phyloP scores from a whole-genome alignment of 2,888 invertebrate genomes.

The Chrysolina americana region DNA sequence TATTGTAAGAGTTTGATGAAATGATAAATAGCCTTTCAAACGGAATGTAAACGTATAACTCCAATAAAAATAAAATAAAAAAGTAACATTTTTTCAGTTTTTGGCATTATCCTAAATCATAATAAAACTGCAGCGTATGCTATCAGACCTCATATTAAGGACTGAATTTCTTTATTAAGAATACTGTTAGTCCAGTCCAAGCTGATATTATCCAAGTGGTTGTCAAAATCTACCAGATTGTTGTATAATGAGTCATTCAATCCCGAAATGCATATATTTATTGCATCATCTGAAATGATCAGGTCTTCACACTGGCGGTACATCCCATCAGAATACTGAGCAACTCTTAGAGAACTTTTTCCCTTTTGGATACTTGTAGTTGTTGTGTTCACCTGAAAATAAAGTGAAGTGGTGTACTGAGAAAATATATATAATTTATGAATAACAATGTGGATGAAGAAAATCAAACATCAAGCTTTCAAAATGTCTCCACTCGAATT shows the following conservation, averaged over 20 bases:
- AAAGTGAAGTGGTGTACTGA: too few relatives aligned
- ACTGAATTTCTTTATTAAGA: slow-evolving; percentile 75
- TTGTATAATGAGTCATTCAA: slow-evolving; percentile 81
- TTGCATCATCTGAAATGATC: slow-evolving; percentile 67
- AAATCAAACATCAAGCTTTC: too few relatives aligned
- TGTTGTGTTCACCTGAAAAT: slow-evolving; percentile 83
- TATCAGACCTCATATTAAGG: slow-evolving; percentile 54
- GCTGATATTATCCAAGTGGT: slow-evolving; percentile 92
- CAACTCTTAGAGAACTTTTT: slow-evolving; percentile 78
- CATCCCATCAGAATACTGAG: slow-evolving; percentile 81
- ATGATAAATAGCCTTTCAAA: not conserved
- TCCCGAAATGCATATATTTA: slow-evolving; percentile 80
- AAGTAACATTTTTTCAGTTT: not conserved
- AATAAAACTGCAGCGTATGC: not conserved
- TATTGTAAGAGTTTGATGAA: not conserved
- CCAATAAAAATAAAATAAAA: not conserved
- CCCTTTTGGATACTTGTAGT: slow-evolving; percentile 79
- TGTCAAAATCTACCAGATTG: slow-evolving; percentile 95
- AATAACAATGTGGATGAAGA: too few relatives aligned
- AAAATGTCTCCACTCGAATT: not conserved
- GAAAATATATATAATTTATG: too few relatives aligned
- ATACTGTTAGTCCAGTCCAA: slow-evolving; percentile 90
- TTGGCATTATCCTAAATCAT: not conserved
- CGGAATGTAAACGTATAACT: slow-evolving; percentile 12
- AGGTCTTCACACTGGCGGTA: slow-evolving; percentile 77